These are phyloP conservation scores for Sesia apiformis DNA, from an alignment of 2,888 invertebrate species.

Conservation along the genomic window DNA sequence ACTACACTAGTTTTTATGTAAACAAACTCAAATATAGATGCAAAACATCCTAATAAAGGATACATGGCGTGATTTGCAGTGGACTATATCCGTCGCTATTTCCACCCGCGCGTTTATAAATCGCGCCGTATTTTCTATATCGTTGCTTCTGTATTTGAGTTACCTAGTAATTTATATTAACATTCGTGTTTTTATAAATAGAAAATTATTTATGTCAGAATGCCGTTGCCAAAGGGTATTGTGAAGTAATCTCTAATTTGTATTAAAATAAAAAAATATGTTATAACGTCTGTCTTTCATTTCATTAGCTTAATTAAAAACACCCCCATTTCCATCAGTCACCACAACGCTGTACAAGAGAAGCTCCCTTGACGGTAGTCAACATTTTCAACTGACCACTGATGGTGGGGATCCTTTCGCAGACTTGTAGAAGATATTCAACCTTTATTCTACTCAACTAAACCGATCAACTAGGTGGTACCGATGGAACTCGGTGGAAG, in stretches of 20 bases:
- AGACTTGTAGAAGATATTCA: constrained; percentile 94
- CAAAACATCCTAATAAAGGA: too few species aligned
- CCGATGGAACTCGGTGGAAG: too few species aligned
- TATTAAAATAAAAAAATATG: constrained; percentile 3
- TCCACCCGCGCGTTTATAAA: background rate
- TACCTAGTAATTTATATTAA: too few species aligned
- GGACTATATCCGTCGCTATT: background rate
- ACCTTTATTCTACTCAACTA: constrained; percentile 8
- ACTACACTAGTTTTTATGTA: constrained; percentile 4
- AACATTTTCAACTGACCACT: constrained; percentile 98
- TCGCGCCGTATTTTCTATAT: too few species aligned
- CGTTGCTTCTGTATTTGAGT: too few species aligned
- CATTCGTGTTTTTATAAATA: too few species aligned
- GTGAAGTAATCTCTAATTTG: constrained; percentile 3
- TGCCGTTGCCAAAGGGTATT: constrained; percentile 2
- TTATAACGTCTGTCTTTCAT: too few species aligned
- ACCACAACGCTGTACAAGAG: constrained; percentile 96
- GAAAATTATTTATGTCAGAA: constrained; percentile 1
- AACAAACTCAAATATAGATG: too few species aligned
- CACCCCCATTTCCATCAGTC: too few species aligned
- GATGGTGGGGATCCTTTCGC: constrained; percentile 98
- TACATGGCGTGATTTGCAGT: too few species aligned
- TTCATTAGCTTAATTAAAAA: too few species aligned
- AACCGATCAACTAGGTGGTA: too few species aligned
- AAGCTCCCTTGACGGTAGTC: constrained; percentile 92